phyloP scores from a whole-genome alignment of 2,888 invertebrate species.

The Chloromyia formosa region DNA sequence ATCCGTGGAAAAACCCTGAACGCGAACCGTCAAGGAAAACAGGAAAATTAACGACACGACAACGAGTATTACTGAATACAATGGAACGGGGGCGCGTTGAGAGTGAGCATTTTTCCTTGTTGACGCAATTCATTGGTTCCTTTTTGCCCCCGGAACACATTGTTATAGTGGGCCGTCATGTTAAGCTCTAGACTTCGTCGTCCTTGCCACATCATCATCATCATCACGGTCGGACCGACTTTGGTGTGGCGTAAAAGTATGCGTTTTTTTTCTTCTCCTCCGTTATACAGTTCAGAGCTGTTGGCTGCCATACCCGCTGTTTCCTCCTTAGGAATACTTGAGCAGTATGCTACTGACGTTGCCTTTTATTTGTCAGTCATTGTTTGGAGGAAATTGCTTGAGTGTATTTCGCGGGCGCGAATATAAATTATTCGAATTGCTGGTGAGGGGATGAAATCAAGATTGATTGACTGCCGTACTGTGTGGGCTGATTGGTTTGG shows the following conservation, averaged over 20 bases:
- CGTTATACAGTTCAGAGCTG: neutral
- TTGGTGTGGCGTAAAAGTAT: neutral
- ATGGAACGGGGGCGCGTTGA: neutral
- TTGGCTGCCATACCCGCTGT: neutral
- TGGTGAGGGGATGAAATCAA: neutral
- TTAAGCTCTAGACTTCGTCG: neutral
- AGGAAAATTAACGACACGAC: slow-evolving; percentile 42
- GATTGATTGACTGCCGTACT: slow-evolving; percentile 1
- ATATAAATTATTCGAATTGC: neutral
- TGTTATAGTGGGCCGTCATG: neutral
- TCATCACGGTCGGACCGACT: neutral
- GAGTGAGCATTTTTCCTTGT: neutral
- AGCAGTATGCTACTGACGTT: neutral
- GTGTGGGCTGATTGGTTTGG: neutral
- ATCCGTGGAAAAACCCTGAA: neutral
- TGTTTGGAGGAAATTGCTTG: slow-evolving; percentile 2
- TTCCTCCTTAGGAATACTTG: neutral
- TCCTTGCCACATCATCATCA: slow-evolving; percentile 7
- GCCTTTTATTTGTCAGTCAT: slow-evolving; percentile 10
- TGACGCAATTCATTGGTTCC: neutral
- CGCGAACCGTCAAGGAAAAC: slow-evolving; percentile 34
- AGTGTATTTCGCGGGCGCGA: neutral
- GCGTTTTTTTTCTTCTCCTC: neutral
- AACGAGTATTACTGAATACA: neutral
- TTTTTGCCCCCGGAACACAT: neutral